phyloP scores from a whole-genome alignment of 2,888 invertebrate species.

The Allygus modestus region DNA sequence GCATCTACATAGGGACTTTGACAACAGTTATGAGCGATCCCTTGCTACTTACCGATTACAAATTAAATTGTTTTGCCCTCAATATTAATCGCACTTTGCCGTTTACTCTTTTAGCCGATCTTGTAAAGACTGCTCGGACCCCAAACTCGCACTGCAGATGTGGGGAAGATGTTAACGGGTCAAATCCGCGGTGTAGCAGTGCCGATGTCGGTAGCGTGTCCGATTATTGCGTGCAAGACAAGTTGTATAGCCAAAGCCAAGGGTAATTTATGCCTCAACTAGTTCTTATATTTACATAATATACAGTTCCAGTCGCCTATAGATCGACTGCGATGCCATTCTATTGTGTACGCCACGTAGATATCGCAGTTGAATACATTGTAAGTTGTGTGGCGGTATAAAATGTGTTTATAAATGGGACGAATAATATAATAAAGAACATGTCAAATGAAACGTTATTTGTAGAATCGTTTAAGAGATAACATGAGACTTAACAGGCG shows the following conservation, averaged over 20 bases:
- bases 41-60: no score
- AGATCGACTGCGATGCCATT: conserved; percentile 45
- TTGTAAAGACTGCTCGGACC: no score
- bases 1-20: no score
- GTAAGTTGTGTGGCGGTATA: not conserved
- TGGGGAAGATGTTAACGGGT: conserved; percentile 11
- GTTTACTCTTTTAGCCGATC: no score
- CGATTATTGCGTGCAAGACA: conserved; percentile 60
- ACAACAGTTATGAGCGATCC: no score
- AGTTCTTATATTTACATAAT: conserved; percentile 69
- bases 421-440: no score
- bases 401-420: not conserved
- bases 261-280: conserved; percentile 64
- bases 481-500: no score
- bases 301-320: conserved; percentile 58
- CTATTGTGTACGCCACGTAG: conserved; percentile 36
- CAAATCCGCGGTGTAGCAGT: not conserved
- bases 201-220: conserved; percentile 42
- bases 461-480: no score
- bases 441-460: no score
- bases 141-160: not conserved
- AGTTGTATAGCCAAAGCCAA: conserved; percentile 64
- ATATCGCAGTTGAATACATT: not conserved
- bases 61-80: no score
- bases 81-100: no score